A percentile compares a stretch with the other conserved stretches of the same genome.
Evolutionary conservation across 2,113 vertebrate species (phyloP).

Genomic region (Pholis gunnellus): DNA sequence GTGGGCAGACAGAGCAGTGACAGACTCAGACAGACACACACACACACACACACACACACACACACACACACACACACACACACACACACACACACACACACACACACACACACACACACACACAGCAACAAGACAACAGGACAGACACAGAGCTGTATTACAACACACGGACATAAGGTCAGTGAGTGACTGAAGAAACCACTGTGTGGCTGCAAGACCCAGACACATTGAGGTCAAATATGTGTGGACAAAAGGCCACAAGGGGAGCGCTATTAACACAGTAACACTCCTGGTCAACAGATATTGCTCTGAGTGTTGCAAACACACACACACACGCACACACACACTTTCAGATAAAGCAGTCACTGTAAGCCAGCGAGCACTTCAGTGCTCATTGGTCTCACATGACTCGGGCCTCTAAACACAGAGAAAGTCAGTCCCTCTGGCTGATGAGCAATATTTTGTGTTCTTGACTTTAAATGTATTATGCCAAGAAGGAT

Average conservation of each 20-base stretch:
- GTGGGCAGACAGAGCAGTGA: slow-evolving; percentile 28
- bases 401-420: slow-evolving; percentile 37
- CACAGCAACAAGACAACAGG: slow-evolving; percentile 2
- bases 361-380: slow-evolving; percentile 1
- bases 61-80: slow-evolving; percentile 6
- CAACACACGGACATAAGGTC: slow-evolving; percentile 29
- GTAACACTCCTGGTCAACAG: slow-evolving; percentile 26
- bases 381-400: slow-evolving; percentile 15
- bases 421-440: slow-evolving; percentile 8
- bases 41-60: slow-evolving; percentile 29
- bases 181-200: background rate
- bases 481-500: background rate
- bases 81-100: slow-evolving; percentile 19
- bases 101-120: slow-evolving; percentile 17
- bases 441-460: background rate
- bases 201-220: slow-evolving; percentile 27
- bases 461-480: background rate
- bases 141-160: slow-evolving; percentile 17
- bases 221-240: slow-evolving; percentile 46
- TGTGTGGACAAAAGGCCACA: slow-evolving; percentile 48
- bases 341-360: slow-evolving; percentile 29
- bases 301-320: slow-evolving; percentile 6
- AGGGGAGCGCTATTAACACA: slow-evolving; percentile 31
- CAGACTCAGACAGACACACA: slow-evolving; percentile 35
- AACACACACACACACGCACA: slow-evolving; percentile 6